Conservation (phyloP, 1,140 invertebrate genomes). For the Rhyacophila brunnea region DNA sequence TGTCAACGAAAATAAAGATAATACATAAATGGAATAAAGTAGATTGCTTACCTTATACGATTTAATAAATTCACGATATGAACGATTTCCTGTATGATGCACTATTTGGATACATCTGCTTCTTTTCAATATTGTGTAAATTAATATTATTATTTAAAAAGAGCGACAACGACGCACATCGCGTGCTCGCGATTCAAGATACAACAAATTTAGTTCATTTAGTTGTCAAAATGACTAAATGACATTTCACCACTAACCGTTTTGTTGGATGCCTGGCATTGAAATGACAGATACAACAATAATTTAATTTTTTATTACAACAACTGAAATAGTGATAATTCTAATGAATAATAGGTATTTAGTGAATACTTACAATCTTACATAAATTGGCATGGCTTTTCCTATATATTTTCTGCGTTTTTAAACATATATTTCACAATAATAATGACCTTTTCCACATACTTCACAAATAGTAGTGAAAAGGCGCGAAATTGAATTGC, state of each 20-base stretch:
- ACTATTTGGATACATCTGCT: not conserved
- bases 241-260: not conserved
- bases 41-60: not conserved
- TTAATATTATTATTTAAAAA: too few relatives aligned
- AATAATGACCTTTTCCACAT: too few relatives aligned
- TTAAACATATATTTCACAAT: too few relatives aligned
- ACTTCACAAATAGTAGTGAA: too few relatives aligned
- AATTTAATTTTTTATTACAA: not conserved
- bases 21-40: not conserved
- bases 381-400: constrained; percentile 16
- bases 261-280: not conserved
- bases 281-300: too few relatives aligned
- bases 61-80: not conserved
- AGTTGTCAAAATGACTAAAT: not conserved
- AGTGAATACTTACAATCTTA: constrained; percentile 24
- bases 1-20: not conserved
- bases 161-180: too few relatives aligned
- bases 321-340: not conserved
- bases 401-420: too few relatives aligned
- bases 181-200: too few relatives aligned
- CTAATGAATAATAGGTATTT: constrained; percentile 1
- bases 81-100: not conserved
- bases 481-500: too few relatives aligned
- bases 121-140: too few relatives aligned
- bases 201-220: too few relatives aligned